Evolutionary conservation across 2,888 invertebrate species (phyloP), one percentile per base, ranked within the genome.

Genomic region (Gisinianus flammeolus): DNA sequence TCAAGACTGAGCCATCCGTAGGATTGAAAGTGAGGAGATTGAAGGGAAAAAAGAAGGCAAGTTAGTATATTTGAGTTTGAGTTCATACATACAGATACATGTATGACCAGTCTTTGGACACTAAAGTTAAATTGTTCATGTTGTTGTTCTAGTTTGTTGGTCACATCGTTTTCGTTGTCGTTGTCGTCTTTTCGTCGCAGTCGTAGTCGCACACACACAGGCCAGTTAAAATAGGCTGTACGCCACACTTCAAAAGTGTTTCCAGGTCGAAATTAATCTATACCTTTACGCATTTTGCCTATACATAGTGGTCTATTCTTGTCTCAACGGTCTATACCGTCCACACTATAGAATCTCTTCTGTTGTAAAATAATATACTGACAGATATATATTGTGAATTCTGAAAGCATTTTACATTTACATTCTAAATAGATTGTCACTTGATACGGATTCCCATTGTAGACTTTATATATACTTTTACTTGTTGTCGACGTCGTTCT

Each of bases 201-300:
- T 44, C 35, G 5, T 12, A 35, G 35, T 35, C 12, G 28, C 30
- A 66, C 30, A 31, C 31, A 19, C 62, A 24, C 6, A 68, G 33
- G 28, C 30, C 10, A 24, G 62, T 22, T 35, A 73, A 73, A 73
- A 73, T 73, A 73, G 73, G 73, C 73, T 73, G 58, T 62, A 31
- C 73, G 73, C 73, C 64, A 73, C 73, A 73, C 73, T 73, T 73
- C 35, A 62, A 73, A 73, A 33, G 73, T 35, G 33, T 73, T 73
- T 73, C 35, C 73, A 73, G 73, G 73, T 73, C 73, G 73, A 73
- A 35, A 28, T 58, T 44, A 30, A 16, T 26, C 19, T 44, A 69
- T 44, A 67, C 30, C 5, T 67, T 16, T 33, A 6, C 33, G 22
- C 10, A n/a, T 58, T n/a, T n/a, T 58, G 58, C n/a, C 10, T 58